Base-by-base conservation (phyloP, 2,113 vertebrate genomes). In the Myodes glareolus region DNA sequence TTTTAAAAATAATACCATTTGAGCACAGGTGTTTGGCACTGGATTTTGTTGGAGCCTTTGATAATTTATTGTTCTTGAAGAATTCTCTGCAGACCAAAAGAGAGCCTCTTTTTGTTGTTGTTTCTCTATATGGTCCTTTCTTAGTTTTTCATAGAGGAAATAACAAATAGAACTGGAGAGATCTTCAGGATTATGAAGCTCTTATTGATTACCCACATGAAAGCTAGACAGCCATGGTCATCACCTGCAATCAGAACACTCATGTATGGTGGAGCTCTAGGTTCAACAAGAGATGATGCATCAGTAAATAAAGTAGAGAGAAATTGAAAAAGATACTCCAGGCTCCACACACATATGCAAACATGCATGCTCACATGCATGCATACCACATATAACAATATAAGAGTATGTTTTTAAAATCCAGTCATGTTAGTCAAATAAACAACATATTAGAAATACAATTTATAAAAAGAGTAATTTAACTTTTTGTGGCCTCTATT, bases 91-190 rank as follows among this genome's bases (percentile, higher is more conserved):
- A 52, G 25, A 55, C 12, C 17, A 31, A 58, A 8, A 85, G 27
- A n/a, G 17, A 21, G 4, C 4, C 17, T 5, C 1, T 6, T 36
- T 55, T 2, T 4, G 29, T 29, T 31, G 1, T 21, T 31, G 12
- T 31, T 42, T 68, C 63, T 77, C 10, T 14, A n/a, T 61, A 52
- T 93, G 7, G 0, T 33, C 47, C n/a, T 42, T 2, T 21, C 42
- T 52, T 3, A 39, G 47, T 92, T 78, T 7, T 55, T 50, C 42
- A 77, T 33, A 72, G 0, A 45, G 75, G 75, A 88, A 88, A 73
- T 61, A 27, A 14, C 2, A 36, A 8, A 2, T 2, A 61, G 6
- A n/a, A 25, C 36, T 5, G 5, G 2, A 6, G 23, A 61, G 10
- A 61, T 82, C 5, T 25, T 58, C 21, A n/a, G 9, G 36, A 61